phyloP scores from a whole-genome alignment of 92 coral and sea anemone genomes.

The Siderastrea siderea region DNA sequence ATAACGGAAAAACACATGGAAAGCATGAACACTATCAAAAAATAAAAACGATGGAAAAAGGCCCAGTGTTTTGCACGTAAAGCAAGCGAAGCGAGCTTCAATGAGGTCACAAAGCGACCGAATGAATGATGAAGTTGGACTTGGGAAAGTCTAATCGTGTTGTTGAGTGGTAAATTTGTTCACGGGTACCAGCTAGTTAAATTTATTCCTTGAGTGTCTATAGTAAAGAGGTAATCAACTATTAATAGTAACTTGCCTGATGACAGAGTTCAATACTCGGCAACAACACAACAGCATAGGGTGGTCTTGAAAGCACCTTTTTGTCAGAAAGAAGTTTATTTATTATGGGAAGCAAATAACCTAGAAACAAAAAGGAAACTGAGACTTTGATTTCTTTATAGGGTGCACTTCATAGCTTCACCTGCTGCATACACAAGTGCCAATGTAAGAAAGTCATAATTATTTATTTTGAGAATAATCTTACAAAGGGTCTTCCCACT shows the following conservation, averaged over 20 bases:
- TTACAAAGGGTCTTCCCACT: slow-evolving; percentile 98
- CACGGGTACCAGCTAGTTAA: too few species aligned
- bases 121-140: too few species aligned
- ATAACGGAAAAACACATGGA: too few species aligned
- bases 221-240: not conserved
- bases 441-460: not conserved
- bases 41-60: too few species aligned
- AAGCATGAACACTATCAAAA: too few species aligned
- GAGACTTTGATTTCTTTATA: not conserved
- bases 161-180: too few species aligned
- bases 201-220: not conserved
- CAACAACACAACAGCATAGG: slow-evolving; percentile 86
- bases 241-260: slow-evolving; percentile 66
- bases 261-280: slow-evolving; percentile 95
- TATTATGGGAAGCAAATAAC: slow-evolving; percentile 90
- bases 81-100: not conserved
- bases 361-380: slow-evolving; percentile 40
- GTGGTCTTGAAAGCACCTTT: slow-evolving; percentile 53
- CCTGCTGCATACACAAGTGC: too few species aligned
- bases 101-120: not conserved
- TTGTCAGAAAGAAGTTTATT: slow-evolving; percentile 75
- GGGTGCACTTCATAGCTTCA: too few species aligned
- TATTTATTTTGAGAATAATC: not conserved
- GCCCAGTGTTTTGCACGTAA: too few species aligned
- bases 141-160: too few species aligned